Evolutionary conservation across 2,113 vertebrate species (phyloP).

Genomic region (Protobothrops flavoviridis): DNA sequence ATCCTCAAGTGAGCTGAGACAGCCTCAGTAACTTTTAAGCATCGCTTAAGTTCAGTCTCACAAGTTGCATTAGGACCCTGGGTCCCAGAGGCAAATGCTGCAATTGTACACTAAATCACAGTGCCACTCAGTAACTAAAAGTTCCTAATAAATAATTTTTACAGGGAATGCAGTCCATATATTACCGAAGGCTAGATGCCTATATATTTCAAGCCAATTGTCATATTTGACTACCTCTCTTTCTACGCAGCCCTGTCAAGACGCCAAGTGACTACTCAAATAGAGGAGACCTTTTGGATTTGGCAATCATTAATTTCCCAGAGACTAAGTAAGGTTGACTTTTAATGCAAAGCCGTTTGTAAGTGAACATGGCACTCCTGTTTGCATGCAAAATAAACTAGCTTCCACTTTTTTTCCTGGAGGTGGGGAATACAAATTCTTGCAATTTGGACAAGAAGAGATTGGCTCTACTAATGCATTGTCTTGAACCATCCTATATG

Average conservation of each 20-base stretch:
- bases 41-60: conserved; percentile 65
- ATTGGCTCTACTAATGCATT: not conserved
- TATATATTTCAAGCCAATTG: conserved; percentile 69
- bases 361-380: conserved; percentile 36
- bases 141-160: conserved; percentile 76
- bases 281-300: conserved; percentile 50
- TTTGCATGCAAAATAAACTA: conserved; percentile 31
- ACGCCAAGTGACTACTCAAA: conserved; percentile 48
- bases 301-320: conserved; percentile 51
- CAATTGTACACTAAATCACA: conserved; percentile 66
- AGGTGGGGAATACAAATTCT: conserved; percentile 19
- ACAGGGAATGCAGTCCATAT: conserved; percentile 72
- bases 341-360: conserved; percentile 41
- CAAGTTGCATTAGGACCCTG: conserved; percentile 50
- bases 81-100: conserved; percentile 70
- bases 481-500: not conserved
- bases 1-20: conserved; percentile 68
- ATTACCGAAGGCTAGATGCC: conserved; percentile 65
- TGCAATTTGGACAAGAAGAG: not conserved
- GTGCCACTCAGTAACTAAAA: conserved; percentile 56
- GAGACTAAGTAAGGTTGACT: conserved; percentile 53
- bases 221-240: conserved; percentile 65
- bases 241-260: conserved; percentile 48
- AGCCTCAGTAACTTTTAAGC: conserved; percentile 71
- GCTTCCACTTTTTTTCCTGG: conserved; percentile 6